Evolutionary conservation across 1,140 invertebrate genomes (phyloP), one percentile per base, ranked within the genome.

Genomic region (Macrosteles quadrilineatus): DNA sequence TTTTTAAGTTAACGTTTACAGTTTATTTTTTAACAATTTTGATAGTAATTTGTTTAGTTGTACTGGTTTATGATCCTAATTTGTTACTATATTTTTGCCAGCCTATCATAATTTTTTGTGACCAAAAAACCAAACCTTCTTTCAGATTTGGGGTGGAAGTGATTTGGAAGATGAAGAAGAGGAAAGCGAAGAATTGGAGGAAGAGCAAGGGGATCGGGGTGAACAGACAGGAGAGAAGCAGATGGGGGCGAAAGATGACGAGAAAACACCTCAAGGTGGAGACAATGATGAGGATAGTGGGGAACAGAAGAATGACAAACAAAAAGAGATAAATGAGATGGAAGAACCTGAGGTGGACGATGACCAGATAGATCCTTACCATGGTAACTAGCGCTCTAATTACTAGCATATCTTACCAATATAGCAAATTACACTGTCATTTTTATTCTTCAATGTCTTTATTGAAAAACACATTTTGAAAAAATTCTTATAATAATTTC

Each of bases 61-160:
- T 43, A 43, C 36, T 11, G 36, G n/a, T n/a, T n/a, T n/a, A n/a
- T n/a, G n/a, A n/a, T n/a, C n/a, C n/a, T n/a, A n/a, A n/a, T n/a
- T n/a, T n/a, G n/a, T n/a, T 63, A 17, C 62, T 69, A 3, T 45
- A 68, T 45, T 63, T 55, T 23, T 67, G 31, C 30, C 36, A 36
- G 27, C 23, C n/a, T n/a, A n/a, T n/a, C n/a, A n/a, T n/a, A n/a
- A n/a, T n/a, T n/a, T n/a, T n/a, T n/a, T n/a, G n/a, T n/a, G n/a
- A n/a, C n/a, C n/a, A n/a, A n/a, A n/a, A n/a, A n/a, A n/a, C n/a
- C 43, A 43, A 47, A 67, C 32, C 70, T 67, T 36, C 73, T 55
- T 67, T 57, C 87, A 96, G 85, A 90, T 97, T 76, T 98, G 95
- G 95, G 94, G 92, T 95, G 94, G 93, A 19, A 89, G 90, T 27